Percentiles rank a stretch among this genome's conserved stretches.
These are phyloP conservation scores for Pissodes strobi DNA, from an alignment of 1,140 invertebrate species.

Conservation along the genomic window DNA sequence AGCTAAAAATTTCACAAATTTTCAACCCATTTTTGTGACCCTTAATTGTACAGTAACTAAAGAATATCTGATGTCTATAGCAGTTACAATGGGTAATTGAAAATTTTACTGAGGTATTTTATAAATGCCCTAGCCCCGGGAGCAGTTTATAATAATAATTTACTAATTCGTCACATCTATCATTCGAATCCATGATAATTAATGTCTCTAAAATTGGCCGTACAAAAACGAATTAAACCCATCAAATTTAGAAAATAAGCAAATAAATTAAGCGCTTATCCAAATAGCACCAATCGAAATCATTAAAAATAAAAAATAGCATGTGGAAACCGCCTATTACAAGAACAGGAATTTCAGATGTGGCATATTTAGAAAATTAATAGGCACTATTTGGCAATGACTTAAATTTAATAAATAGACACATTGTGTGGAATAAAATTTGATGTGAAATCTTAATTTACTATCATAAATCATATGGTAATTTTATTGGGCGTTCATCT, in stretches of 20 bases:
- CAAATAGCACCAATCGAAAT: background rate
- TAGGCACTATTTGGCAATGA: slow-evolving; percentile 8
- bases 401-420: slow-evolving; percentile 11
- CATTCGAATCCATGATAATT: too few relatives aligned
- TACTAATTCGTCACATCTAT: too few relatives aligned
- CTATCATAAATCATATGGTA: background rate
- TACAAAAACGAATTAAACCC: background rate
- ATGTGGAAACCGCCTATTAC: slow-evolving; percentile 8
- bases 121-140: too few relatives aligned
- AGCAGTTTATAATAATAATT: too few relatives aligned
- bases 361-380: slow-evolving; percentile 10
- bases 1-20: too few relatives aligned
- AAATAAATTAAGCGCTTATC: background rate
- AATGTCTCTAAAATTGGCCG: background rate
- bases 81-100: too few relatives aligned
- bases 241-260: background rate
- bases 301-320: slow-evolving; percentile 10
- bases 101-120: too few relatives aligned
- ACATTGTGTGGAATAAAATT: background rate
- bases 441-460: slow-evolving; percentile 11
- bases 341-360: slow-evolving; percentile 3
- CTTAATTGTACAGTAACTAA: too few relatives aligned
- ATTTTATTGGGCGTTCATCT: background rate
- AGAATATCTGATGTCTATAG: too few relatives aligned
- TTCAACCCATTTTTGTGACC: too few relatives aligned